Evolutionary conservation across 2,797 vertebrate species (phyloP), one percentile per base, ranked within the genome.

Genomic region (Pterois miles): DNA sequence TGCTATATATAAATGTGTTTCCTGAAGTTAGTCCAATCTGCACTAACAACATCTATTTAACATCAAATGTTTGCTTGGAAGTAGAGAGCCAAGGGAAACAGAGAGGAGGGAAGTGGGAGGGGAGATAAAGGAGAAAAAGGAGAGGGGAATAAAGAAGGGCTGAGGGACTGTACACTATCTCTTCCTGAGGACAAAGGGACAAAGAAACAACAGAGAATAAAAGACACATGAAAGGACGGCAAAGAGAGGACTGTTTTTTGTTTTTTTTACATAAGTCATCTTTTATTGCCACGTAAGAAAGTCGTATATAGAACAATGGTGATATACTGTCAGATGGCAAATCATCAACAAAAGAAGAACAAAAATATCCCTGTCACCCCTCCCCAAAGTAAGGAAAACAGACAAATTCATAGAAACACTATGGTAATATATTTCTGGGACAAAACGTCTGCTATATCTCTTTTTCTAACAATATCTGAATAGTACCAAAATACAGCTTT

Each of bases 211-310:
- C 58, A 57, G n/a, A 50, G 31, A 57, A 78, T 54, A 31, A 74
- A 71, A 80, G 40, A 80, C 29, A 84, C 76, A 63, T 11, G n/a
- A 73, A 86, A 89, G 56, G 25, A 87, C 71, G 36, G 8, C 66
- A 79, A 79, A 60, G 60, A 78, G 69, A 83, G 64, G 6, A 20
- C 63, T 74, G 71, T 80, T 82, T 79, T 74, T 87, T 90, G 93
- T 67, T 84, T 78, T 84, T 75, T 87, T 91, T 94, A 94, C 86
- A 80, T 84, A 88, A 91, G 83, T 97, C 94, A 92, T 94, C 90
- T 97, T 98, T 98, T 98, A 98, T 98, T 98, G 97, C 96, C 97
- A 97, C 95, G 97, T 98, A 97, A 98, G 97, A 98, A 98, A 99
- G 96, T 97, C 87, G 95, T 96, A 97, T 96, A 95, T 97, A 97